Conservation (phyloP, 2,888 invertebrate species). For the Tinea trinotella region DNA sequence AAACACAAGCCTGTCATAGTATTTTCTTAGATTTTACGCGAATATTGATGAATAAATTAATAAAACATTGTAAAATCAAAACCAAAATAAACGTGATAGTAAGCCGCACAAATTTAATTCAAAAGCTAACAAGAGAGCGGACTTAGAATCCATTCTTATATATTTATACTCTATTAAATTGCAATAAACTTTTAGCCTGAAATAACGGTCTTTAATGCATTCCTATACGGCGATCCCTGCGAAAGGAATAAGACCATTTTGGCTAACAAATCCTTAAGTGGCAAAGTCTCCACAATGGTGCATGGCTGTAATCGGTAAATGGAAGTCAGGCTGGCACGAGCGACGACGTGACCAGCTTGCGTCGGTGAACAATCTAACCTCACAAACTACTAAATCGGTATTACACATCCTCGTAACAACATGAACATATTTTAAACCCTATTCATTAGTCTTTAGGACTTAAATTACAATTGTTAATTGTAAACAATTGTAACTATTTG, state of each 20-base stretch:
- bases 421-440: background rate
- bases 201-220: too few species aligned
- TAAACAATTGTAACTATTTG: background rate
- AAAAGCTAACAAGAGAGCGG: too few species aligned
- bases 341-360: constrained; percentile 15
- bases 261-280: constrained; percentile 14
- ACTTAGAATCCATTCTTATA: too few species aligned
- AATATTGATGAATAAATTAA: too few species aligned
- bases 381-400: background rate
- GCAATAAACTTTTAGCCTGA: too few species aligned
- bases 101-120: too few species aligned
- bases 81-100: too few species aligned
- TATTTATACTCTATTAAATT: too few species aligned
- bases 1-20: too few species aligned
- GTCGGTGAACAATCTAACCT: background rate
- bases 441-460: background rate
- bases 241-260: constrained; percentile 10
- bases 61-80: too few species aligned
- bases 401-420: background rate
- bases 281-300: constrained; percentile 14
- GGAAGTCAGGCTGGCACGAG: constrained; percentile 14
- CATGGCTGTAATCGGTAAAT: constrained; percentile 16
- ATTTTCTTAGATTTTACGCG: too few species aligned
- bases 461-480: background rate
- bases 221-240: background rate